Evolutionary conservation across 2,113 vertebrate species (phyloP).

Genomic region (Nansenia antarctica): DNA sequence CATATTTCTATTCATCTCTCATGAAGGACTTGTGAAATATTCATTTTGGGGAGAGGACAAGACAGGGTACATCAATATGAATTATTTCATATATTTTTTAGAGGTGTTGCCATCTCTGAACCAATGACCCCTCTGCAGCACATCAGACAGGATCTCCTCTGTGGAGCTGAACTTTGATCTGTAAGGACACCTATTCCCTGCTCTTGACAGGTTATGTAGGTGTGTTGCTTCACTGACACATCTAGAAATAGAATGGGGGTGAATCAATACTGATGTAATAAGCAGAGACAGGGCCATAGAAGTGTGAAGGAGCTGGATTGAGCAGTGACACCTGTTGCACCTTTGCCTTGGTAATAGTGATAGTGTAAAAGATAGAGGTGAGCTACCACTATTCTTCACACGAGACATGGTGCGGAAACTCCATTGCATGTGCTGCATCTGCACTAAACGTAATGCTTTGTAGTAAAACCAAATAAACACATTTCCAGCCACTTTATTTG

Average conservation of each 20-base stretch:
- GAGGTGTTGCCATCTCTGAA: not conserved
- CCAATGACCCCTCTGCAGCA: not conserved
- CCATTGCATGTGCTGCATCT: too few species aligned
- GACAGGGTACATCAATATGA: not conserved
- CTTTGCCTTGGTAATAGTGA: not conserved
- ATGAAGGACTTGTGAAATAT: not conserved
- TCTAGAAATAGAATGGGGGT: not conserved
- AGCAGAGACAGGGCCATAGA: not conserved
- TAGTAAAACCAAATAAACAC: too few species aligned
- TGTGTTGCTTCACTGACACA: constrained; percentile 8
- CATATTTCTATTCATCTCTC: not conserved
- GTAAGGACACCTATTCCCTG: constrained; percentile 6
- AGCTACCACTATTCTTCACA: too few species aligned
- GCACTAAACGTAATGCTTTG: too few species aligned
- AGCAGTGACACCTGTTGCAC: constrained; percentile 11
- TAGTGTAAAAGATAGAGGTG: too few species aligned
- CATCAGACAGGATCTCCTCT: not conserved
- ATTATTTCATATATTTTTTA: not conserved
- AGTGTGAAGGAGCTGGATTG: not conserved
- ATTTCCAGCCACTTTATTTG: too few species aligned
- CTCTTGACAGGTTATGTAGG: constrained; percentile 23
- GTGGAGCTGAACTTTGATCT: constrained; percentile 31
- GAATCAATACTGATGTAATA: not conserved
- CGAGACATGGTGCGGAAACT: too few species aligned
- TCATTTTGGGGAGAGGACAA: not conserved